Percentiles rank a stretch among this genome's conserved stretches.
Conservation (phyloP, 2,888 invertebrate genomes). For the Ophion ventricosus region DNA sequence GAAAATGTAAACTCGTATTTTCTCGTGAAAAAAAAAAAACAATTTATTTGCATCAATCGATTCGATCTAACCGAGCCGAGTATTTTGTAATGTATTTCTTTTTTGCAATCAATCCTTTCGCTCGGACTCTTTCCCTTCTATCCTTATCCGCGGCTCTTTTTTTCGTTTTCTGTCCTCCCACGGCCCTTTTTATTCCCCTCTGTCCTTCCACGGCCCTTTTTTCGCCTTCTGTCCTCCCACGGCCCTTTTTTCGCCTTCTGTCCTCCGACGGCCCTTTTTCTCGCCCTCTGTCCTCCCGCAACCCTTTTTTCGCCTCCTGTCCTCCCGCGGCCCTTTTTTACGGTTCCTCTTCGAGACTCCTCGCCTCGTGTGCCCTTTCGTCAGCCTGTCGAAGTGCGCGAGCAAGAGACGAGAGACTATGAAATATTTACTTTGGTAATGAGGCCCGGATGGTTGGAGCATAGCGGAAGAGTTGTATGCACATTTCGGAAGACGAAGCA, state of each 20-base stretch:
- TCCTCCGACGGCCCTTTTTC: too few species aligned
- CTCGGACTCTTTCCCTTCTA: conserved; percentile 12
- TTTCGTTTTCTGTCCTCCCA: conserved; percentile 1
- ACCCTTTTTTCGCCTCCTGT: too few species aligned
- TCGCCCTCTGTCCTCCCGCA: too few species aligned
- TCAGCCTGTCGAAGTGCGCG: conserved; percentile 70
- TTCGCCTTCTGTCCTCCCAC: too few species aligned
- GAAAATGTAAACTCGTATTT: not conserved
- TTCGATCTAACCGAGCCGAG: too few species aligned
- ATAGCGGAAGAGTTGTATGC: conserved; percentile 34
- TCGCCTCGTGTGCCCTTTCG: conserved; percentile 62
- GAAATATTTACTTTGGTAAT: conserved; percentile 83
- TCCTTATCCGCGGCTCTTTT: not conserved
- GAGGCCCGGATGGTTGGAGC: conserved; percentile 78
- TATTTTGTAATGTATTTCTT: not conserved
- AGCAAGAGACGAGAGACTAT: conserved; percentile 78
- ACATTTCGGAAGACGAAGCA: conserved; percentile 33
- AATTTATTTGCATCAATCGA: not conserved
- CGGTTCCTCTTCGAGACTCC: conserved; percentile 4
- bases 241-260: too few species aligned
- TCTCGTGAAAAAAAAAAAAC: not conserved
- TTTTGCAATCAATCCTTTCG: conserved; percentile 4
- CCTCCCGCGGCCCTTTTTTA: too few species aligned
- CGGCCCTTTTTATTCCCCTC: too few species aligned
- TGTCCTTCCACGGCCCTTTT: too few species aligned